phyloP scores from a whole-genome alignment of 2,888 invertebrate species.

The Argyresthia goedartella region DNA sequence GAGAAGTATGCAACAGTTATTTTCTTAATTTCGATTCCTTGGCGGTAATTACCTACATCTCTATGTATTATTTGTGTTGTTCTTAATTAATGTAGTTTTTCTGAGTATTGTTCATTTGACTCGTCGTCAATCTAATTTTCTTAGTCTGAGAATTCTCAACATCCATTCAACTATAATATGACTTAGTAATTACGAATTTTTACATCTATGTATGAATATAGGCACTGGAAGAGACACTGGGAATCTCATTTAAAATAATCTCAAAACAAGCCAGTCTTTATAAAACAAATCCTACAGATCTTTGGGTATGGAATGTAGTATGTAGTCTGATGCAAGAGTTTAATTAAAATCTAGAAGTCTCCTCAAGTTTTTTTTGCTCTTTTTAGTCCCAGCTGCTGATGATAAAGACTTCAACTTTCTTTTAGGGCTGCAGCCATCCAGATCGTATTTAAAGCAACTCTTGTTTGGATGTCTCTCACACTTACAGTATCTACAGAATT shows the following conservation, averaged over 20 bases:
- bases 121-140: neutral
- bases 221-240: conserved; percentile 27
- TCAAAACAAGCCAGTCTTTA: conserved; percentile 15
- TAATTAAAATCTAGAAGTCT: conserved; percentile 35
- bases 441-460: conserved; percentile 48
- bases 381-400: conserved; percentile 44
- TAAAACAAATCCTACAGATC: conserved; percentile 19
- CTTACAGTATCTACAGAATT: conserved; percentile 64
- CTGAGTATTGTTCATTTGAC: too few species aligned
- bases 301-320: conserved; percentile 41
- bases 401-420: conserved; percentile 37
- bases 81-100: too few species aligned
- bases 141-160: neutral
- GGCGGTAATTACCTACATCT: too few species aligned
- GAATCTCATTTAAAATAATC: conserved; percentile 18
- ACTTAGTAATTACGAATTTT: too few species aligned
- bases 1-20: too few species aligned
- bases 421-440: conserved; percentile 61
- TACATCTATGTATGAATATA: conserved; percentile 4
- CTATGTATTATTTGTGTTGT: too few species aligned
- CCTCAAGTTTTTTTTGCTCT: conserved; percentile 54
- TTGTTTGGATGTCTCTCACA: conserved; percentile 50
- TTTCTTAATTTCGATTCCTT: too few species aligned
- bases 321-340: conserved; percentile 5
- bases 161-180: neutral